Evolutionary conservation across 2,797 vertebrate species (phyloP), one percentile per base, ranked within the genome.

Genomic region (Lithobates sylvaticus): DNA sequence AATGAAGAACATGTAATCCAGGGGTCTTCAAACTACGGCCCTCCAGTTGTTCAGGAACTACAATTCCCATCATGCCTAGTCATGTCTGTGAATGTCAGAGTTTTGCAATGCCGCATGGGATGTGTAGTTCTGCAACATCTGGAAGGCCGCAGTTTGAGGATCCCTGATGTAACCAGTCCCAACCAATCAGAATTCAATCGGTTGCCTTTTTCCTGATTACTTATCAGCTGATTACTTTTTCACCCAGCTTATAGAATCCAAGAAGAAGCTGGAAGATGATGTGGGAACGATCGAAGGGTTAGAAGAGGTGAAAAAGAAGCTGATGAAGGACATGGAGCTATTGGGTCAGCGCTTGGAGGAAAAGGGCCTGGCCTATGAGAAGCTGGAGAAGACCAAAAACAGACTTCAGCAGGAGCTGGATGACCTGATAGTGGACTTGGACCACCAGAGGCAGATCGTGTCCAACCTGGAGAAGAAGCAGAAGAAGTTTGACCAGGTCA

Each of bases 401-500:
- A 94, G 97, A 10, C 91, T 99, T 85, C 97, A 98, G 93, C 97
- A 99, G 89, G 97, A 99, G 91, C 94, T 99, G 32, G 97, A 99
- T 18, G 97, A 99, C 90, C 92, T 97, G 88, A 94, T 94, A 69
- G 97, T 99, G 78, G 97, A 98, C 85, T 94, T 98, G 88, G 97
- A 99, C 88, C 97, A 98, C 81, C 97, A 98, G 88, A 94, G 97
- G 76, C 97, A 98, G 91, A 97, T 96, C 0, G 97, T 98, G 70
- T 98, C 97, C 70, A 98, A 96, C 93, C 84, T 99, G 85, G 97
- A 99, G 91, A 99, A 99, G 89, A 99, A 98, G 88, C 97, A 99
- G 93, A 99, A 98, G 92, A 99, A 98, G 90, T 99, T 99, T 47
- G 97, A 99, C 88, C 97, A 99, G 96, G 97, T 98, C 91, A n/a